Evolutionary conservation across 2,888 invertebrate genomes (phyloP), one percentile per base, ranked within the genome.

Genomic region (Dascillus cervinus): DNA sequence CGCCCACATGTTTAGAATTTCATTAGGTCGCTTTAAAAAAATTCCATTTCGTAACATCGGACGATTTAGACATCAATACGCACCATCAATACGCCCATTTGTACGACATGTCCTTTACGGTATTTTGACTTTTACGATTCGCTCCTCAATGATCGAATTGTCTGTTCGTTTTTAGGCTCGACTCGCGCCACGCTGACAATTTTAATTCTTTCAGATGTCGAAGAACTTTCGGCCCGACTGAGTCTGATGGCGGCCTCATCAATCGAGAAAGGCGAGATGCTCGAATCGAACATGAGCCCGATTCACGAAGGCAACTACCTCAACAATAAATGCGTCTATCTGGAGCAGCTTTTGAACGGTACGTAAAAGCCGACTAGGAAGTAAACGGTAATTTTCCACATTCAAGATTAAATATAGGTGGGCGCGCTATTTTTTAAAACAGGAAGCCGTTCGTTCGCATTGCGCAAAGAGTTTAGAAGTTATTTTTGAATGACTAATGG

Each of bases 141-240:
- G n/a, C n/a, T n/a, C n/a, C n/a, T n/a, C n/a, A n/a, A n/a, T n/a
- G n/a, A n/a, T n/a, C n/a, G n/a, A n/a, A n/a, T n/a, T n/a, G n/a
- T n/a, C n/a, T n/a, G n/a, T n/a, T n/a, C n/a, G n/a, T n/a, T n/a
- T n/a, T n/a, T n/a, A n/a, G n/a, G n/a, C n/a, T n/a, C n/a, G n/a
- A n/a, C n/a, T n/a, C n/a, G n/a, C n/a, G n/a, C n/a, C n/a, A n/a
- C n/a, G n/a, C n/a, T 31, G 22, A 15, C 17, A 29, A 17, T 13
- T 26, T 42, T 39, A 36, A 47, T 53, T 55, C 29, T 68, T 72
- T 54, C 73, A 75, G 81, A 80, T 63, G 76, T 79, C 46, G 78
- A 80, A 60, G 80, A 80, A 60, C 69, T 81, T 52, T 79, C 80
- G 47, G 77, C 79, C 26, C 73, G 75, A 58, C 65, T 80, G 56